Evolutionary conservation across 2,888 invertebrate species (phyloP).

Genomic region (Endotricha flammealis): DNA sequence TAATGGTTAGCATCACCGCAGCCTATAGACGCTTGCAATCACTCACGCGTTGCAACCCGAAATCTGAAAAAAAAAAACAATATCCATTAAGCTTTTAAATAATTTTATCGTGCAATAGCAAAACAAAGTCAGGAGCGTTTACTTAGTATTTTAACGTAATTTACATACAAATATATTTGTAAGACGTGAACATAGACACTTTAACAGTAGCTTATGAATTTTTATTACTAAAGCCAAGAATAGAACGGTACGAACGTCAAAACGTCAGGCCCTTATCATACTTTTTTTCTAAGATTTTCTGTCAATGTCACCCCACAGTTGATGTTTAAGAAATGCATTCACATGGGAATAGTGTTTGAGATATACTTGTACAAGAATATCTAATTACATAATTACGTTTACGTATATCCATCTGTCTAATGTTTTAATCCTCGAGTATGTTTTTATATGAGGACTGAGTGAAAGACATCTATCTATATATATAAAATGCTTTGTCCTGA

Average conservation of each 20-base stretch:
- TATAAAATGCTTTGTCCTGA: too few relatives aligned
- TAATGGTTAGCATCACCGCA: too few relatives aligned
- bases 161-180: constrained; percentile 15
- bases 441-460: too few relatives aligned
- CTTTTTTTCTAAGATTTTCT: constrained; percentile 2
- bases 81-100: too few relatives aligned
- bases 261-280: constrained; percentile 23
- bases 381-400: constrained; percentile 19
- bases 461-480: too few relatives aligned
- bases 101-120: too few relatives aligned
- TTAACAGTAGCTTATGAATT: constrained; percentile 15
- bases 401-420: too few relatives aligned
- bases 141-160: not conserved
- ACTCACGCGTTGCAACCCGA: too few relatives aligned
- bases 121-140: too few relatives aligned
- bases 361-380: constrained; percentile 18
- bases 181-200: constrained; percentile 11
- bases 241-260: constrained; percentile 20
- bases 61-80: too few relatives aligned
- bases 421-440: too few relatives aligned
- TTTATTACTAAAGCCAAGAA: constrained; percentile 17
- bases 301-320: constrained; percentile 17
- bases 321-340: constrained; percentile 22
- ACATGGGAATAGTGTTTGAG: constrained; percentile 22
- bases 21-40: too few relatives aligned